Percentiles rank a stretch among this genome's conserved stretches.
phyloP scores from a whole-genome alignment of 2,113 vertebrate species.

The Podarcis raffonei region DNA sequence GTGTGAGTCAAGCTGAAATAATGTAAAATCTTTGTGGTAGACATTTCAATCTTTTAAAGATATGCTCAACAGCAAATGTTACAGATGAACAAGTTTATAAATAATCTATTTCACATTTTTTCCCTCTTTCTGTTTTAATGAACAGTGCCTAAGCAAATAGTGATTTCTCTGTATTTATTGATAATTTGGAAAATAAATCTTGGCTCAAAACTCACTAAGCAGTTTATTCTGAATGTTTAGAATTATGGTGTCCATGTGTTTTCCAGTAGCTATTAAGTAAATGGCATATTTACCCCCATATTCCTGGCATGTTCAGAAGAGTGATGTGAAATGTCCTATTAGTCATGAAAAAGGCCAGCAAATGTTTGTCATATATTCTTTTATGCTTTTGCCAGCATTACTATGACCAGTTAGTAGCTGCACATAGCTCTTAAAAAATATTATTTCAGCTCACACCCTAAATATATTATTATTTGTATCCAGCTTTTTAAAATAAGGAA shows the following conservation, averaged over 20 bases:
- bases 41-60: neutral
- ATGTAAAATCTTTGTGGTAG: neutral
- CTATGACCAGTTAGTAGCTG: neutral
- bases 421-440: neutral
- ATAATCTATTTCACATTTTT: slow-evolving; percentile 50
- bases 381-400: neutral
- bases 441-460: neutral
- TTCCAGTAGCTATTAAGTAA: neutral
- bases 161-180: slow-evolving; percentile 60
- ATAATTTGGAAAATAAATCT: slow-evolving; percentile 56
- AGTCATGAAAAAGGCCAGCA: neutral
- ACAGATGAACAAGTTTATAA: slow-evolving; percentile 58
- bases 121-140: slow-evolving; percentile 38
- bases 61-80: slow-evolving; percentile 25
- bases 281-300: neutral
- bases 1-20: neutral
- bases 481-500: neutral
- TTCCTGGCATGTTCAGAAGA: neutral
- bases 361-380: neutral
- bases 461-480: neutral
- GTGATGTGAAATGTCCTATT: neutral
- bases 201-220: slow-evolving; percentile 40
- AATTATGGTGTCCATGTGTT: neutral
- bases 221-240: slow-evolving; percentile 33
- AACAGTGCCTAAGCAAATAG: slow-evolving; percentile 44